Base-by-base conservation (phyloP, 2,888 invertebrate species). In the Buathra laborator region DNA sequence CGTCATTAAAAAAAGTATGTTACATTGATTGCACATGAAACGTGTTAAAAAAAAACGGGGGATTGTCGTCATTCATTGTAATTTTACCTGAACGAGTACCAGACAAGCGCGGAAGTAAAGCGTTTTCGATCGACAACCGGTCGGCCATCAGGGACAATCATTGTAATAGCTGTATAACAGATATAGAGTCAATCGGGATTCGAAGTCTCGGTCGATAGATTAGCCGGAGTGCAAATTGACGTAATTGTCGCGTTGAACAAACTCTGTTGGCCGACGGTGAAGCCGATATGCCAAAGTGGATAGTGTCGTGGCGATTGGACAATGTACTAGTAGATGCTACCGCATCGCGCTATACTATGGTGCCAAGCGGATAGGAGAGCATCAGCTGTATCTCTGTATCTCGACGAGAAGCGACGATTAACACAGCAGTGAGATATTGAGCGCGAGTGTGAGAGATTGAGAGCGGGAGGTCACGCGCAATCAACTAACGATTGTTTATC, bases 401-500 rank as follows among this genome's bases (percentile, higher is more conserved):
- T 51, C 5, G 67, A 37, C 67, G 72, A 53, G 53, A 68, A 84
- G 81, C 68, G 62, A 46, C 68, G 72, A 59, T 32, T 67, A 76
- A 76, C 75, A 43, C 29, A 77, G 66, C 72, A 74, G 76, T 68
- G 56, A 79, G 76, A 79, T 66, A 64, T 79, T 59, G 59, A 43
- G 29, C 29, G 24, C 19, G 32, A 83, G 68, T 71, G 53, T 75
- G 82, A 81, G 72, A 76, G 66, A 76, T 78, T 53, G 62, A 75
- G 77, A 56, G 66, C 48, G 68, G 53, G 29, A 75, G 71, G 51
- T 67, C 59, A 53, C 70, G 86, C 76, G 88, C 88, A 90, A 90
- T 91, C 89, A 90, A 89, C 87, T 79, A 86, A 76, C 89, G 89
- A 91, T 91, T 90, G 90, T 91, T 90, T 89, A 90, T 87, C 89